These are phyloP conservation scores for Harpagifer antarcticus DNA, from an alignment of 2,797 vertebrate genomes.

Conservation along the genomic window DNA sequence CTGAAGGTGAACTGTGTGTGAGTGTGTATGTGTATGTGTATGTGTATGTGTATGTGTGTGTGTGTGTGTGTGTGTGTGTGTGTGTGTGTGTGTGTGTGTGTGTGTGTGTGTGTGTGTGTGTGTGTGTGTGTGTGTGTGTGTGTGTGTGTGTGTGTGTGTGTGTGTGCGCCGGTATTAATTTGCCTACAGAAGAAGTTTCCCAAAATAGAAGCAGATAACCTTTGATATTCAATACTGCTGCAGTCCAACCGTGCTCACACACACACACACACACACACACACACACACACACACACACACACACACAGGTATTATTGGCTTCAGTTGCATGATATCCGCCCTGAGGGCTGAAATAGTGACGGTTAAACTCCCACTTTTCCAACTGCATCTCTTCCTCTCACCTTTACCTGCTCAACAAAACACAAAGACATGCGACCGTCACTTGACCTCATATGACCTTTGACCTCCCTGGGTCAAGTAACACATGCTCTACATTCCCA, in stretches of 20 bases:
- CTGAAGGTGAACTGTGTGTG: neutral
- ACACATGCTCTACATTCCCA: too few species aligned
- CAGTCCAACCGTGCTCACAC: neutral
- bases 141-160: neutral
- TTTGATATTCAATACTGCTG: constrained; percentile 58
- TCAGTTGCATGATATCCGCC: constrained; percentile 57
- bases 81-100: neutral
- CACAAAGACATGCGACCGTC: neutral
- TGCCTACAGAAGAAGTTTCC: constrained; percentile 35
- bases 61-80: too few species aligned
- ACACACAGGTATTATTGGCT: neutral
- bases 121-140: neutral
- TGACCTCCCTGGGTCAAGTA: neutral
- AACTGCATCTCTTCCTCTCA: neutral
- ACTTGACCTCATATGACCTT: neutral
- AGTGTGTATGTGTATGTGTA: neutral
- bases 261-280: constrained; percentile 18
- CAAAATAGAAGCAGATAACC: constrained; percentile 57
- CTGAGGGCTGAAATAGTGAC: constrained; percentile 55
- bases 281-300: constrained; percentile 8
- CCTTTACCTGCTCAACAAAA: neutral
- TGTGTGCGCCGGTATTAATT: constrained; percentile 30
- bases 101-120: neutral
- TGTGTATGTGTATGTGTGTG: neutral
- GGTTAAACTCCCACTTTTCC: constrained; percentile 24